Evolutionary conservation across 1,140 invertebrate species (phyloP).

Genomic region (Drepana arcuata): DNA sequence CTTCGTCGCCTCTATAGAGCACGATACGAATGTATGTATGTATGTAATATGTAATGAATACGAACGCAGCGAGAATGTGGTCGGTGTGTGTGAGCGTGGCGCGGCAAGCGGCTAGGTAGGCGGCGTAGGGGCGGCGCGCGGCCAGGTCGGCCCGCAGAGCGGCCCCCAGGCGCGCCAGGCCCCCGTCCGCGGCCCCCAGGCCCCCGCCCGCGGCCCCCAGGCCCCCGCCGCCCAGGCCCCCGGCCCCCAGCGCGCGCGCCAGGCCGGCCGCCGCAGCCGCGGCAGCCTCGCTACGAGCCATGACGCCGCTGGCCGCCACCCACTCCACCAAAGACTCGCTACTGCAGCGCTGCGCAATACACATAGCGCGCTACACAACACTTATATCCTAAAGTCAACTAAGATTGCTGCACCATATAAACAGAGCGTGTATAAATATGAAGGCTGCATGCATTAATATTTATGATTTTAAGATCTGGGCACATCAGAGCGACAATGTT

Average conservation of each 20-base stretch:
- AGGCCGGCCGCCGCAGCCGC: constrained; percentile 30
- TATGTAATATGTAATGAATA: constrained; percentile 4
- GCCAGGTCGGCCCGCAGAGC: constrained; percentile 48
- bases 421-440: no score
- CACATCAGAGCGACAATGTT: no score
- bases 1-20: no score
- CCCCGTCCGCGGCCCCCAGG: constrained; percentile 9
- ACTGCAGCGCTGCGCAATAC: constrained; percentile 28
- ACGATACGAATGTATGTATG: no score
- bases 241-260: constrained; percentile 30
- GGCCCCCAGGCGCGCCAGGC: constrained; percentile 32
- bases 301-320: constrained; percentile 27
- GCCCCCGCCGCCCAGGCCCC: constrained; percentile 19
- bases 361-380: no score
- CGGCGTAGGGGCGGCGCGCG: constrained; percentile 75
- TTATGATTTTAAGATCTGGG: no score
- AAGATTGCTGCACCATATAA: no score
- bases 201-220: constrained; percentile 19
- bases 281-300: constrained; percentile 22
- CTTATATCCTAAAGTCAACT: no score
- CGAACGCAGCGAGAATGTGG: constrained; percentile 76
- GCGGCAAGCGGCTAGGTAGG: constrained; percentile 81
- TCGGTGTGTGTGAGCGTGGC: constrained; percentile 78
- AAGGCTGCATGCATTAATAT: no score
- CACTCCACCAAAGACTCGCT: constrained; percentile 44